Conservation (phyloP, 2,113 vertebrate genomes). For the Perca schrenkii region DNA sequence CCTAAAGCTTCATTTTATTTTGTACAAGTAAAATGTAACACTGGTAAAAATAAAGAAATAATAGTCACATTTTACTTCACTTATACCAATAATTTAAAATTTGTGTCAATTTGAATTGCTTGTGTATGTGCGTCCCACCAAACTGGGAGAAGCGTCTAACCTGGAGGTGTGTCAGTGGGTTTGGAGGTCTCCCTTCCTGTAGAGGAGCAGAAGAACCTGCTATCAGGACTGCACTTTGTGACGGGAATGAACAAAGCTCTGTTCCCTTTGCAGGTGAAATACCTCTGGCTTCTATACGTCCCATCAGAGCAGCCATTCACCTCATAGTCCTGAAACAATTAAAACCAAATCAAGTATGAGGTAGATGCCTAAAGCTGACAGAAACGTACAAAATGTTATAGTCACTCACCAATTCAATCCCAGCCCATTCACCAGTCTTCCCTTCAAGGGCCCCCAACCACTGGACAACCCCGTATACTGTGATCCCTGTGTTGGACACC, state of each 20-base stretch:
- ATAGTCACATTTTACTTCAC: background rate
- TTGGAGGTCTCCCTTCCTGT: conserved; percentile 22
- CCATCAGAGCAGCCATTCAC: conserved; percentile 79
- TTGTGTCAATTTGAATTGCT: background rate
- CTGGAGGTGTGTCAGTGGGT: conserved; percentile 42
- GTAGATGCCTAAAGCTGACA: background rate
- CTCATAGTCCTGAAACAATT: conserved; percentile 77
- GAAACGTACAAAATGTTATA: background rate
- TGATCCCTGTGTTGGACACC: conserved; percentile 66
- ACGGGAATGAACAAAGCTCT: conserved; percentile 82
- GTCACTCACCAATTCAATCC: conserved; percentile 82
- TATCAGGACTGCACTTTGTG: conserved; percentile 80
- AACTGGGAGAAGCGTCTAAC: conserved; percentile 52
- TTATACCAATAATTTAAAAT: background rate
- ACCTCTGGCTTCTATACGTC: conserved; percentile 63
- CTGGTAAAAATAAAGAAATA: background rate
- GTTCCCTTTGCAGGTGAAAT: conserved; percentile 79
- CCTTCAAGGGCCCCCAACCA: conserved; percentile 81
- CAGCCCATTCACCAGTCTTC: conserved; percentile 75
- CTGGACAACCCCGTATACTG: conserved; percentile 81
- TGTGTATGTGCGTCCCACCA: background rate
- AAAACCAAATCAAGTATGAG: background rate
- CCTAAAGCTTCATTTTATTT: background rate
- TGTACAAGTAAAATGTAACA: background rate
- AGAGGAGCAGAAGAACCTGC: conserved; percentile 69